Percentiles rank a stretch among this genome's conserved stretches.
These are phyloP conservation scores for Planiliza haematocheilus DNA, from an alignment of 2,113 vertebrate species.

Conservation along the genomic window DNA sequence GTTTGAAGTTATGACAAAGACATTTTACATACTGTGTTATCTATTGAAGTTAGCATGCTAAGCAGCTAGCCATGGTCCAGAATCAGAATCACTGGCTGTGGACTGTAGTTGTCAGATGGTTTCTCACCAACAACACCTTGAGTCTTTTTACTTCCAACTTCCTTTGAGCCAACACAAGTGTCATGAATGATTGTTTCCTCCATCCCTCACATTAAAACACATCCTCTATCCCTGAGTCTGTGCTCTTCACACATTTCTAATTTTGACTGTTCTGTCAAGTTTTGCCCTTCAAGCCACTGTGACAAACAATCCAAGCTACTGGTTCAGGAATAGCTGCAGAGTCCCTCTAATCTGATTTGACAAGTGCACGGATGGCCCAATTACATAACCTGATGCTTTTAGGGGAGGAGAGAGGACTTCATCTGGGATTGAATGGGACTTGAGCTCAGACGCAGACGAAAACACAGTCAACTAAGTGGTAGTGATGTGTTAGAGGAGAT, in stretches of 20 bases:
- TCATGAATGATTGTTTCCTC: too few species aligned
- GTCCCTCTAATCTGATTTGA: conserved; percentile 40
- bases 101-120: too few species aligned
- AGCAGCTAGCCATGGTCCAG: too few species aligned
- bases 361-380: conserved; percentile 13
- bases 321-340: conserved; percentile 33
- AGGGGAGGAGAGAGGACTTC: neutral
- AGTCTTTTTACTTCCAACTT: too few species aligned
- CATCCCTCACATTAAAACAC: neutral
- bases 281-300: neutral
- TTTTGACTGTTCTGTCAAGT: neutral
- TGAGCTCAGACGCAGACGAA: neutral
- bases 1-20: too few species aligned
- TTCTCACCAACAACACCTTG: too few species aligned
- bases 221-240: neutral
- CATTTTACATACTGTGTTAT: too few species aligned
- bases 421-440: neutral
- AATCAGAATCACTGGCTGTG: too few species aligned
- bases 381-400: conserved; percentile 42
- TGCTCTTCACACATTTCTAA: neutral
- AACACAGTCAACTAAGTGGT: neutral
- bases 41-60: too few species aligned
- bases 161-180: too few species aligned
- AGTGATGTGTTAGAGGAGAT: too few species aligned
- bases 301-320: conserved; percentile 26